Conservation (phyloP, 2,797 vertebrate species). For the Sciaenops ocellatus region DNA sequence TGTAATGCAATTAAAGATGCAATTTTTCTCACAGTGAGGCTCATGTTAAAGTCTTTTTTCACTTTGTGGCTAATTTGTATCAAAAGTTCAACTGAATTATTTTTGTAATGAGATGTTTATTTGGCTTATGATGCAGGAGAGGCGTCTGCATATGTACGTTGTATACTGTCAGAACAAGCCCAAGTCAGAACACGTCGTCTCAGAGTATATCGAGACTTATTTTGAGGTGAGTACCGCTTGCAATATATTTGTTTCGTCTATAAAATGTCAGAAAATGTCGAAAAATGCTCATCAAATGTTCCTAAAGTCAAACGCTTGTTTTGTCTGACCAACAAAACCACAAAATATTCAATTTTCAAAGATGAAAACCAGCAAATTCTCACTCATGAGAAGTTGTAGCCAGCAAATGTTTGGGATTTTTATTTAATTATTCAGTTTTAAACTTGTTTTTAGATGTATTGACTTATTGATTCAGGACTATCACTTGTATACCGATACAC, state of each 20-base stretch:
- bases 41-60: background rate
- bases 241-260: background rate
- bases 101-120: constrained; percentile 33
- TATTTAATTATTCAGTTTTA: background rate
- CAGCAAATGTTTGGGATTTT: background rate
- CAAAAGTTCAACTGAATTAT: background rate
- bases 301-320: background rate
- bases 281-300: background rate
- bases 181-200: constrained; percentile 99
- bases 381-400: background rate
- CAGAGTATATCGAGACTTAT: constrained; percentile 98
- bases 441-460: background rate
- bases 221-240: constrained; percentile 93
- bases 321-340: background rate
- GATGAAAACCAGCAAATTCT: background rate
- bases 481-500: background rate
- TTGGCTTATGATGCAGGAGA: constrained; percentile 86
- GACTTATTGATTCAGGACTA: constrained; percentile 5
- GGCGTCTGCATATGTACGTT: constrained; percentile 98
- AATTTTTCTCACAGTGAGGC: background rate
- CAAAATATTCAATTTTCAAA: background rate
- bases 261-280: background rate
- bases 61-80: constrained; percentile 14
- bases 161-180: constrained; percentile 99
- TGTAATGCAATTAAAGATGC: constrained; percentile 21